A percentile compares a stretch with the other conserved stretches of the same genome.
These are phyloP conservation scores for Apodemia mormo DNA, from an alignment of 2,888 invertebrate genomes.

Conservation along the genomic window DNA sequence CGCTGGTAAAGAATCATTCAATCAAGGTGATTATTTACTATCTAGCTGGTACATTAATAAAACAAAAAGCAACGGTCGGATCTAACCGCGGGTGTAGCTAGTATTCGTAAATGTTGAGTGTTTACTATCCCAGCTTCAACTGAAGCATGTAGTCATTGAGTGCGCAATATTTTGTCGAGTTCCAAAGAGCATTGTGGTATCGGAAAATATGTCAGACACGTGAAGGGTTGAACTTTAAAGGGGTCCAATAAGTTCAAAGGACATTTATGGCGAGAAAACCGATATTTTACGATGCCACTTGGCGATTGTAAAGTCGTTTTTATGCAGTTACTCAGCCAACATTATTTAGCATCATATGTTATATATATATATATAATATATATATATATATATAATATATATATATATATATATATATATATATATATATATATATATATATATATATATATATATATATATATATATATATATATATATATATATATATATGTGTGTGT, in stretches of 20 bases:
- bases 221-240: neutral
- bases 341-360: no score
- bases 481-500: no score
- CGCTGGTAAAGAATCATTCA: neutral
- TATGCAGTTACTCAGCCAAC: no score
- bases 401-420: no score
- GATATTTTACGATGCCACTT: neutral
- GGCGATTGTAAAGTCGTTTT: neutral
- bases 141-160: neutral
- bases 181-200: neutral
- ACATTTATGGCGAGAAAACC: neutral
- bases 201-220: conserved; percentile 3
- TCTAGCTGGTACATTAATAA: no score
- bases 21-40: no score
- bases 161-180: neutral
- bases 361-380: no score
- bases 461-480: no score
- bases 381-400: no score
- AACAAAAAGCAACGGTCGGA: no score
- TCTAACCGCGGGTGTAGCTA: neutral
- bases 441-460: no score
- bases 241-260: neutral
- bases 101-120: neutral
- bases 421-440: no score
- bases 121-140: neutral